These are phyloP conservation scores for Diabrotica virgifera DNA, from an alignment of 1,140 invertebrate species.

Conservation along the genomic window DNA sequence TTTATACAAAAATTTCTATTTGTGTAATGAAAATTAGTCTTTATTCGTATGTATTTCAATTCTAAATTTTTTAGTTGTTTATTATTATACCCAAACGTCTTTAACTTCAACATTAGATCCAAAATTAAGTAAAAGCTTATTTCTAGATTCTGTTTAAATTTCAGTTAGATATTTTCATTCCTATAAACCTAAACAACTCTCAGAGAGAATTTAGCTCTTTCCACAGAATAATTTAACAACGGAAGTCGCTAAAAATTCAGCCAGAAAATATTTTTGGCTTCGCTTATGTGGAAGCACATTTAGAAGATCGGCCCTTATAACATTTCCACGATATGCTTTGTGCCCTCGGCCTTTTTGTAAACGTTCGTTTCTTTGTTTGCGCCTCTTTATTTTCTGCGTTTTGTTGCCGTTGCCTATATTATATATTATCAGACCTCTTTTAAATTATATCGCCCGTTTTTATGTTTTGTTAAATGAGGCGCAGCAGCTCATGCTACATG, in stretches of 20 bases:
- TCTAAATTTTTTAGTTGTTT: no score
- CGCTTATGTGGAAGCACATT: background rate
- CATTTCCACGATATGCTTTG: conserved; percentile 11
- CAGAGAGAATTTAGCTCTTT: no score
- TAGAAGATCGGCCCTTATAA: conserved; percentile 4
- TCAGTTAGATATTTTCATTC: no score
- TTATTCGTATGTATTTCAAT: no score
- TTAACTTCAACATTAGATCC: no score
- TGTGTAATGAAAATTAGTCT: no score
- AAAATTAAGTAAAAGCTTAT: no score
- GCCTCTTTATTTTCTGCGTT: conserved; percentile 8
- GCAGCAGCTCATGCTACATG: background rate
- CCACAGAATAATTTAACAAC: background rate
- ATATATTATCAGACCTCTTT: conserved; percentile 9
- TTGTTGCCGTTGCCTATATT: background rate
- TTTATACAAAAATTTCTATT: no score
- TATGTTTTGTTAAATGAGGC: conserved; percentile 7
- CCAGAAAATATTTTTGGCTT: conserved; percentile 10
- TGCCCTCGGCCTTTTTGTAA: conserved; percentile 12
- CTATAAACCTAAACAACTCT: no score
- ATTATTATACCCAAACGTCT: no score
- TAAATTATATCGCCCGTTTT: conserved; percentile 7
- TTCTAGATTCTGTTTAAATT: no score
- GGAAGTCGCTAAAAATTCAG: background rate
- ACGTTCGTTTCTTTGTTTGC: conserved; percentile 12